phyloP scores from a whole-genome alignment of 2,888 invertebrate species.

The Microplitis deprimator region DNA sequence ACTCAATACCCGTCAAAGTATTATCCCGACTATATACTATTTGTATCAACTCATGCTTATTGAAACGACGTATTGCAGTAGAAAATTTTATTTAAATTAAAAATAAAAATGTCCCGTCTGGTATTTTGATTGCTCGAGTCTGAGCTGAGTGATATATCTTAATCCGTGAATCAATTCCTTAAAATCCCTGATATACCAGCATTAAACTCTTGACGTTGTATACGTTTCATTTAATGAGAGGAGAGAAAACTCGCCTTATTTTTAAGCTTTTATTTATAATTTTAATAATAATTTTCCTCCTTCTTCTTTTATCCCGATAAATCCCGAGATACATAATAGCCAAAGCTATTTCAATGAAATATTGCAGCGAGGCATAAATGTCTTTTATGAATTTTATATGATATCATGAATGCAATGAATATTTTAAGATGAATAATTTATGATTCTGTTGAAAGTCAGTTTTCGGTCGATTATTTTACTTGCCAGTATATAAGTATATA shows the following conservation, averaged over 20 bases:
- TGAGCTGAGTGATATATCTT: background rate
- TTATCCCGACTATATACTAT: no score
- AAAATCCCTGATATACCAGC: background rate
- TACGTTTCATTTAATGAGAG: background rate
- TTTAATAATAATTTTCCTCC: background rate
- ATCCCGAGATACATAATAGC: background rate
- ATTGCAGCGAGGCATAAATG: conserved; percentile 2
- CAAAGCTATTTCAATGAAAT: background rate
- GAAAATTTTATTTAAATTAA: no score
- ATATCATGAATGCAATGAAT: conserved; percentile 19
- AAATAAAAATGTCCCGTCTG: no score
- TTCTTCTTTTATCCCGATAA: background rate
- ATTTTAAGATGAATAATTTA: conserved; percentile 20
- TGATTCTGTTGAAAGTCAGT: conserved; percentile 12
- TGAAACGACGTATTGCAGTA: no score
- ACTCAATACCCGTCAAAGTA: no score
- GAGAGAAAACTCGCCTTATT: background rate
- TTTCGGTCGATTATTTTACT: conserved; percentile 20
- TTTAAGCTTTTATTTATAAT: background rate
- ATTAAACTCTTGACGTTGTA: background rate
- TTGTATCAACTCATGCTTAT: no score
- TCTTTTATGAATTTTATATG: conserved; percentile 13
- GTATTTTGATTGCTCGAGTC: background rate
- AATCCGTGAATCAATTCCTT: background rate
- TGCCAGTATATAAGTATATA: background rate